Evolutionary conservation across 92 coral and sea anemone genomes (phyloP), one percentile per base, ranked within the genome.

Genomic region (Zoanthus solanderi): DNA sequence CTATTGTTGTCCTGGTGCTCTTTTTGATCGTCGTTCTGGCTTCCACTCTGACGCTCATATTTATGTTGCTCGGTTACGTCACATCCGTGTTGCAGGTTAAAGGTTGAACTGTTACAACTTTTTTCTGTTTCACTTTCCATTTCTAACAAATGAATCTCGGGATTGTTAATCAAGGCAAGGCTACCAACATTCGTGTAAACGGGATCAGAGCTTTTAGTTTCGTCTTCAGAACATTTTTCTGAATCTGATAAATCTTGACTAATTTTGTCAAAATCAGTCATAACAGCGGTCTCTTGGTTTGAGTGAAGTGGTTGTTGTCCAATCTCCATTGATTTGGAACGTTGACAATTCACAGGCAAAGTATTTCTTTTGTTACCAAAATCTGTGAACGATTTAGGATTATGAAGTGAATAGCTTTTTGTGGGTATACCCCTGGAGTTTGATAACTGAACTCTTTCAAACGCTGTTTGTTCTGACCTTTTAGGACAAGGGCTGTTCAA

Each of bases 151-250:
- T 79, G 56, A 60, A 23, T 28, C 66, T 79, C 84, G 28, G 84
- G 84, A 68, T 79, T 79, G 28, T 79, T 58, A 12, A 4, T 14
- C 52, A 17, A 34, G 72, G 84, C 84, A 37, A 5, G 32, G 5
- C 28, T n/a, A 65, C 84, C 84, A 58, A 79, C 72, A 60, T 79
- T 79, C 31, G 58, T 23, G 54, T 79, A 79, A 58, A 79, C 7
- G 8, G 84, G 84, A 30, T 60, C 84, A 17, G 6, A 1, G n/a
- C 17, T 78, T 79, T 61, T 69, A 7, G 16, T 61, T 14, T 61
- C 84, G 0, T 28, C 17, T n/a, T 37, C 48, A 29, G 42, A 34
- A 6, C 7, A 9, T 10, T 15, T 79, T 79, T n/a, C 56, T 9
- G 72, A 14, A n/a, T 60, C 56, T 23, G 65, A 23, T 11, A 13